phyloP scores from a whole-genome alignment of 2,113 vertebrate species.

The Oceanodroma tethys region DNA sequence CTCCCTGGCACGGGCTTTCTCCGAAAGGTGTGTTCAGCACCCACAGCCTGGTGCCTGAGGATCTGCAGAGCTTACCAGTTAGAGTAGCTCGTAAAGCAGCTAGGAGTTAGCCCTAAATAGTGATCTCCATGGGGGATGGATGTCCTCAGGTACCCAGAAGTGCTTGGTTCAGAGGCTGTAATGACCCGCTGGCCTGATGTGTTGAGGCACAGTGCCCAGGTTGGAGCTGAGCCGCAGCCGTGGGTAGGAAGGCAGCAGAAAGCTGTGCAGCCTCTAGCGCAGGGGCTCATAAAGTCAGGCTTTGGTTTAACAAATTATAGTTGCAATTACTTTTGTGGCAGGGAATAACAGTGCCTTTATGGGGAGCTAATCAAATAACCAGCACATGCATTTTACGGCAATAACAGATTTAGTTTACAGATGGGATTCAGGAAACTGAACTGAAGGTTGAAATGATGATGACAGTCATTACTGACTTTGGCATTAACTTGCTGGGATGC shows the following conservation, averaged over 20 bases:
- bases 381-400: not conserved
- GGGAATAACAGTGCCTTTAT: not conserved
- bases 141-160: not conserved
- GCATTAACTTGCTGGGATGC: not conserved
- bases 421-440: not conserved
- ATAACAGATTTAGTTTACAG: not conserved
- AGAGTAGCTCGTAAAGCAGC: not conserved
- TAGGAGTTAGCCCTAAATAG: not conserved
- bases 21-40: not conserved
- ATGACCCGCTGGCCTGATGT: rapidly evolving
- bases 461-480: not conserved
- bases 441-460: not conserved
- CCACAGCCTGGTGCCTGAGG: not conserved
- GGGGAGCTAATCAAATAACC: not conserved
- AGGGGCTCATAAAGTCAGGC: not conserved
- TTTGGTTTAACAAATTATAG: not conserved
- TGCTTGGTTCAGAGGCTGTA: not conserved
- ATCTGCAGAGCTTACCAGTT: not conserved
- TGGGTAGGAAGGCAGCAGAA: not conserved
- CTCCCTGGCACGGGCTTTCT: not conserved
- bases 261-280: not conserved
- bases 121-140: not conserved
- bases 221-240: not conserved
- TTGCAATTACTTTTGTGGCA: not conserved
- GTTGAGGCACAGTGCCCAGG: rapidly evolving